phyloP scores from a whole-genome alignment of 2,888 invertebrate genomes.

The Cataglyphis cursor region DNA sequence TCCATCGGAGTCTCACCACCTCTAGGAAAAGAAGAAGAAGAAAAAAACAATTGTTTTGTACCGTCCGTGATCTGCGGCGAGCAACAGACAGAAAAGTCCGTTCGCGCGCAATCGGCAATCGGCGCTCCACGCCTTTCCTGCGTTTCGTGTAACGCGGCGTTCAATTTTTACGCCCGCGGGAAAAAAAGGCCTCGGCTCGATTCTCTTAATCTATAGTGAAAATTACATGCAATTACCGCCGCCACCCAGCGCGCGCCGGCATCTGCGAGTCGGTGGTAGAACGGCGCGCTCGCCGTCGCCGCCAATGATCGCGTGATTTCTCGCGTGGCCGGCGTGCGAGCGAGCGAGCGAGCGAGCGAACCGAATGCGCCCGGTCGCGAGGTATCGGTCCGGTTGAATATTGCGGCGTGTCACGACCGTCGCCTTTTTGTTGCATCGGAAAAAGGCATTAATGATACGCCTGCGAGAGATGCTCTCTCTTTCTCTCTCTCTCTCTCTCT shows the following conservation, averaged over 20 bases:
- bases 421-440: conserved; percentile 71
- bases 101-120: conserved; percentile 62
- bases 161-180: conserved; percentile 66
- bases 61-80: conserved; percentile 30
- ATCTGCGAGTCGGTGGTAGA: conserved; percentile 76
- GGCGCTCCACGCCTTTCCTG: conserved; percentile 61
- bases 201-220: conserved; percentile 78
- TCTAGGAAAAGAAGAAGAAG: conserved; percentile 17
- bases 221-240: conserved; percentile 78
- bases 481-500: background rate
- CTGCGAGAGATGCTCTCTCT: conserved; percentile 46
- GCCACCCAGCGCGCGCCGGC: conserved; percentile 78
- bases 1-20: background rate
- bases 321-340: conserved; percentile 41
- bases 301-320: conserved; percentile 75
- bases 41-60: background rate
- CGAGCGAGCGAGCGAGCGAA: conserved; percentile 63
- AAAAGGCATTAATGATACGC: conserved; percentile 73
- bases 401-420: conserved; percentile 75
- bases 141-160: conserved; percentile 65
- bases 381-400: conserved; percentile 69
- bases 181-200: conserved; percentile 67
- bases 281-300: conserved; percentile 51
- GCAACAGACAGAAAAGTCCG: conserved; percentile 34
- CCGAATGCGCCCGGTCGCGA: conserved; percentile 60